phyloP scores from a whole-genome alignment of 2,113 vertebrate species.

The Hippocampus mohnikei region DNA sequence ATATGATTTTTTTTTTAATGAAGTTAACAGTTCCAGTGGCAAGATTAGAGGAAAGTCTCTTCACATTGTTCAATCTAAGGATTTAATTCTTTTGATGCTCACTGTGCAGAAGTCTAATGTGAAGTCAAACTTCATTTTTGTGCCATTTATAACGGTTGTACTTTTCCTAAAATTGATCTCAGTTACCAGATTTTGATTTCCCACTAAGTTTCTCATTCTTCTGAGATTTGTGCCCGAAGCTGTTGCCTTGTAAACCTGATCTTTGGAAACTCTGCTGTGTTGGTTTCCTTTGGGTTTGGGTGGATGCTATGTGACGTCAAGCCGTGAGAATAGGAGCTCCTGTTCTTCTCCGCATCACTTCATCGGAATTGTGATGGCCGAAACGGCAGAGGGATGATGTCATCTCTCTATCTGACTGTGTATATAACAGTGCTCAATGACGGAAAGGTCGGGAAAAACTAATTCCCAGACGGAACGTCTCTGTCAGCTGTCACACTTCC shows the following conservation, averaged over 20 bases:
- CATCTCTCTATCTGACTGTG: slow-evolving; percentile 22
- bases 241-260: background rate
- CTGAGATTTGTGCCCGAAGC: background rate
- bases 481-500: slow-evolving; percentile 17
- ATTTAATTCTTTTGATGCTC: background rate
- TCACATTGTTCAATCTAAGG: background rate
- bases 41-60: background rate
- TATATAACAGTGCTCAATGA: slow-evolving; percentile 36
- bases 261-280: background rate
- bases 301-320: slow-evolving; percentile 60
- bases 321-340: slow-evolving; percentile 56
- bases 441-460: slow-evolving; percentile 39
- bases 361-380: slow-evolving; percentile 46
- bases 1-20: too few relatives aligned
- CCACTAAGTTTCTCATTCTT: background rate
- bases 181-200: background rate
- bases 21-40: too few relatives aligned
- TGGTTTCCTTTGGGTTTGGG: slow-evolving; percentile 65
- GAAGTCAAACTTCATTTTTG: background rate
- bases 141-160: background rate
- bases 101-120: background rate
- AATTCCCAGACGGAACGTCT: slow-evolving; percentile 50
- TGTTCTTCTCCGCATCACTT: slow-evolving; percentile 53
- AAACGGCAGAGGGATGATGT: slow-evolving; percentile 18
- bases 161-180: background rate